phyloP scores from a whole-genome alignment of 2,113 vertebrate genomes.

The Caranx ignobilis region DNA sequence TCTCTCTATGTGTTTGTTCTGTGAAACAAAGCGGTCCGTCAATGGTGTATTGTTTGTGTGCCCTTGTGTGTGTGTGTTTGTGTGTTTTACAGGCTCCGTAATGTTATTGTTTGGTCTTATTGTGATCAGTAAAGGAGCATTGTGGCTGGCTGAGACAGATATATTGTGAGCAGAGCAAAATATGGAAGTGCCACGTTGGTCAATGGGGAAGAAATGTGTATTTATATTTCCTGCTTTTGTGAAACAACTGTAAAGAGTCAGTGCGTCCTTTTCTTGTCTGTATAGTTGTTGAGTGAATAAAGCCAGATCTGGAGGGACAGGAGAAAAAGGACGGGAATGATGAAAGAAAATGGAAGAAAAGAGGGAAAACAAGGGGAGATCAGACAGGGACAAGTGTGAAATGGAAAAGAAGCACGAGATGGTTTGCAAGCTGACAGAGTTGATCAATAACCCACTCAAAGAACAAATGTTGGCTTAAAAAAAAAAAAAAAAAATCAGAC shows the following conservation, averaged over 20 bases:
- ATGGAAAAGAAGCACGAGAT: conserved; percentile 40
- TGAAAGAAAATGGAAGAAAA: conserved; percentile 31
- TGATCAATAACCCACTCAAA: conserved; percentile 70
- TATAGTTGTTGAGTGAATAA: conserved; percentile 32
- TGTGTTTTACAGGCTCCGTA: conserved; percentile 56
- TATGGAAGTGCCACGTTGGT: conserved; percentile 62
- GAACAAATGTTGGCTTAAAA: conserved; percentile 44
- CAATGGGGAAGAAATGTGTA: conserved; percentile 70
- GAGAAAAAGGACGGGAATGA: conserved; percentile 26
- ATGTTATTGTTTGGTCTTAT: conserved; percentile 77
- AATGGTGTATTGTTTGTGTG: conserved; percentile 73
- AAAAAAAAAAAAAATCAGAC: conserved; percentile 42
- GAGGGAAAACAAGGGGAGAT: conserved; percentile 34
- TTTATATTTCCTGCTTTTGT: conserved; percentile 79
- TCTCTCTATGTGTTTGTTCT: conserved; percentile 66
- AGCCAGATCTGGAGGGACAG: conserved; percentile 32
- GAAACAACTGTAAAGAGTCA: conserved; percentile 34
- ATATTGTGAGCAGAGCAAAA: conserved; percentile 75
- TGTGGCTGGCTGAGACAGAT: conserved; percentile 67
- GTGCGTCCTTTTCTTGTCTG: conserved; percentile 42
- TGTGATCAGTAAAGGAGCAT: conserved; percentile 70
- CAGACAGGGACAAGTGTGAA: conserved; percentile 43
- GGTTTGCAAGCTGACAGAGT: conserved; percentile 54
- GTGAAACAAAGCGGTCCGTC: conserved; percentile 76
- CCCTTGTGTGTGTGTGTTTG: conserved; percentile 48